These are phyloP conservation scores for Hyperoodon ampullatus DNA, from an alignment of 2,113 vertebrate species.

Conservation along the genomic window DNA sequence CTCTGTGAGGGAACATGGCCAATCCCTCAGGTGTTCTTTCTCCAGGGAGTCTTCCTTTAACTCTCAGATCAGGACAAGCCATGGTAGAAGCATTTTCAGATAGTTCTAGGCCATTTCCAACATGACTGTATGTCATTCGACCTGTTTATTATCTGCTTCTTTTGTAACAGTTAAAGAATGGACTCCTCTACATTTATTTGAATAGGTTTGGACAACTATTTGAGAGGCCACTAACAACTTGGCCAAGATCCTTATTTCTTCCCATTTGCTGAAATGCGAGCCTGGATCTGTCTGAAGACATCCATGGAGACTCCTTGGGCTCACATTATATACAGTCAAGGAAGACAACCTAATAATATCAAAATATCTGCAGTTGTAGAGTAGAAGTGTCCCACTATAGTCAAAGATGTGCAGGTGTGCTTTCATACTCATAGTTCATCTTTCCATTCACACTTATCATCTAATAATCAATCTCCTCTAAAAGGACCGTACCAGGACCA, in stretches of 20 bases:
- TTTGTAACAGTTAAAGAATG: not conserved
- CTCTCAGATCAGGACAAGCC: not conserved
- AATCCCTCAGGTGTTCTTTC: not conserved
- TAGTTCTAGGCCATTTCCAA: not conserved
- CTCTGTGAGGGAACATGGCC: not conserved
- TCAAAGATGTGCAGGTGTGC: not conserved
- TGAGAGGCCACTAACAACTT: not conserved
- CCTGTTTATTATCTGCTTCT: not conserved
- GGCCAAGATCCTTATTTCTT: not conserved
- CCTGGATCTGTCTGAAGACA: not conserved
- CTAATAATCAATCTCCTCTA: not conserved
- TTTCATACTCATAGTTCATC: not conserved
- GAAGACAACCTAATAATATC: not conserved
- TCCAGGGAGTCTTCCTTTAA: not conserved
- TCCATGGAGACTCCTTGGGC: not conserved
- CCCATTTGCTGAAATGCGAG: not conserved
- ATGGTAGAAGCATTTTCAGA: not conserved
- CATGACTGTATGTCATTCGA: not conserved
- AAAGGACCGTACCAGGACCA: not conserved
- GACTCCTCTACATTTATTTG: not conserved
- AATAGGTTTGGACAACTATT: not conserved
- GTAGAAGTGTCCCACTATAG: not conserved
- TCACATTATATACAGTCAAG: not conserved
- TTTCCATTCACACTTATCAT: not conserved
- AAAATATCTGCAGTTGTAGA: not conserved